Conservation (phyloP, 2,113 vertebrate genomes). For the Gavia stellata region DNA sequence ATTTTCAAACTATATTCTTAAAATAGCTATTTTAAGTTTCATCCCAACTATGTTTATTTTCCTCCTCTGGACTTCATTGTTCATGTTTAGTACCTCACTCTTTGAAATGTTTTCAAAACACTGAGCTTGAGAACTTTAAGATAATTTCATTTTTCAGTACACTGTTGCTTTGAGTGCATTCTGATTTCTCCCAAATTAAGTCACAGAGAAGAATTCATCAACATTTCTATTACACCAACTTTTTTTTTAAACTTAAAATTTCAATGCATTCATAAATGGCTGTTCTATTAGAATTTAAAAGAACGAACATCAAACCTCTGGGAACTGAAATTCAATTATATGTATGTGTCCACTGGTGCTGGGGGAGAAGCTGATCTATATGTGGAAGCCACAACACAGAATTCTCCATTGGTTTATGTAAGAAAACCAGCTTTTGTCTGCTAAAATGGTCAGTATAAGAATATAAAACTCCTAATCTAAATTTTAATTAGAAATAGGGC, state of each 20-base stretch:
- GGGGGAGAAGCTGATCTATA: neutral
- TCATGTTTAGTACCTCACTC: neutral
- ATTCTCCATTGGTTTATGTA: neutral
- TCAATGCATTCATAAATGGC: neutral
- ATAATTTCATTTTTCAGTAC: neutral
- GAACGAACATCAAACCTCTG: neutral
- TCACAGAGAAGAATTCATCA: neutral
- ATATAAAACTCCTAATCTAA: neutral
- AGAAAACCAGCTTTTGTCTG: neutral
- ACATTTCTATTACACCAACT: neutral
- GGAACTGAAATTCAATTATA: slow-evolving; percentile 44
- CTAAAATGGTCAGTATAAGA: neutral
- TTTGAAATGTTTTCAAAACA: neutral
- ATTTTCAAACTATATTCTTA: neutral
- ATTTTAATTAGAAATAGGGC: neutral
- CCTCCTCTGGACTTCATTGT: neutral
- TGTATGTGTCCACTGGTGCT: neutral
- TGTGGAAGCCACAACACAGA: slow-evolving; percentile 5
- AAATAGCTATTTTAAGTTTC: neutral
- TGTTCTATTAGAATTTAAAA: neutral
- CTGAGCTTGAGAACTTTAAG: neutral
- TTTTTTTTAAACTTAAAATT: neutral
- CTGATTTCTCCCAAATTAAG: neutral
- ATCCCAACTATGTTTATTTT: neutral
- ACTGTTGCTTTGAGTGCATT: neutral